Evolutionary conservation across 2,888 invertebrate species (phyloP).

Genomic region (Euphydryas editha): DNA sequence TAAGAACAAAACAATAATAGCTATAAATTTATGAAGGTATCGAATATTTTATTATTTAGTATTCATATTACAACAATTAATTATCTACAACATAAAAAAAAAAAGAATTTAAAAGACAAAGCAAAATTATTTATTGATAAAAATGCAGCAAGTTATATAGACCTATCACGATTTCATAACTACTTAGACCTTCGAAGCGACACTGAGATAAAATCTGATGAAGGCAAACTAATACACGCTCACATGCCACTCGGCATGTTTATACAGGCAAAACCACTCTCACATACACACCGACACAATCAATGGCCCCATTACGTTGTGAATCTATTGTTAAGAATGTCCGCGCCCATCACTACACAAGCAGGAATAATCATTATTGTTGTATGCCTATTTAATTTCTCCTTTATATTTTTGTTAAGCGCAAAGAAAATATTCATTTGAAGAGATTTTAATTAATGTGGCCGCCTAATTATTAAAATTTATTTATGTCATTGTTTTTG

Average conservation of each 20-base stretch:
- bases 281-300: constrained; percentile 71
- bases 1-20: too few species aligned
- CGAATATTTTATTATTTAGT: too few species aligned
- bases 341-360: constrained; percentile 75
- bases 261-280: constrained; percentile 45
- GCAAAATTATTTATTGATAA: constrained; percentile 2
- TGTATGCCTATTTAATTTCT: constrained; percentile 35
- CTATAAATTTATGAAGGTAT: too few species aligned
- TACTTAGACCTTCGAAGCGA: constrained; percentile 36
- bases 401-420: not conserved
- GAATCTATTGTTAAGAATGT: constrained; percentile 76
- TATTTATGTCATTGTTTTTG: too few species aligned
- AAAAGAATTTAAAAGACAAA: not conserved
- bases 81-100: too few species aligned
- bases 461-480: too few species aligned
- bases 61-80: too few species aligned
- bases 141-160: constrained; percentile 26
- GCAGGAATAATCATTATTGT: constrained; percentile 61
- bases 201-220: constrained; percentile 39
- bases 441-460: too few species aligned
- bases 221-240: constrained; percentile 24
- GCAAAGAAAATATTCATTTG: too few species aligned
- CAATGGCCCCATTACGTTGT: constrained; percentile 79
- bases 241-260: constrained; percentile 25
- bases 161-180: constrained; percentile 40